Evolutionary conservation across 2,888 invertebrate species (phyloP), one percentile per base, ranked within the genome.

Genomic region (Charanyca ferruginea): DNA sequence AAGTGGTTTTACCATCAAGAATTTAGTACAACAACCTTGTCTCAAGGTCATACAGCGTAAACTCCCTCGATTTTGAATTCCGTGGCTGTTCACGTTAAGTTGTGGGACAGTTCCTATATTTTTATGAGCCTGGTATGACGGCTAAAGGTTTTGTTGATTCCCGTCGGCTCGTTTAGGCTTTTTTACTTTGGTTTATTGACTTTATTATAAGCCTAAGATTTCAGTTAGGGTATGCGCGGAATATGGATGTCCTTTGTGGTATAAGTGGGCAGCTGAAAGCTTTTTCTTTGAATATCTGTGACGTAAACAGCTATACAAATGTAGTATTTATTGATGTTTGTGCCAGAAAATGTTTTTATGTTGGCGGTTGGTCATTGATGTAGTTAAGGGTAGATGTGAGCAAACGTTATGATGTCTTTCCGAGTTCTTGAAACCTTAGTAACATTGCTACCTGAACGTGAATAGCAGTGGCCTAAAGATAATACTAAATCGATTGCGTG

Each of bases 71-170:
- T 45, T 80, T 63, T 48, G 0, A 16, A 13, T 66, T 70, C 61
- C 25, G 0, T n/a, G n/a, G 3, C 0, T 62, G 5, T 13, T 22
- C 9, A 13, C 1, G 5, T 8, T 48, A 51, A 1, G 55, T 69
- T 60, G 77, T 65, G 8, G 49, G 25, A 44, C 52, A 74, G 73
- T 78, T 78, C 67, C 80, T 75, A 83, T 83, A 83, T 83, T 83
- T 83, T 83, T 83, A 83, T 82, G 82, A 83, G 74, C 53, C 55
- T 54, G 49, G 68, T 77, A 75, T 83, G 83, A 83, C 69, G 74
- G 49, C 54, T 57, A 63, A 76, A 79, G 79, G 79, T 81, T 80
- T 76, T 81, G 83, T 83, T 83, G 78, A 83, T 81, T 81, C 61
- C 58, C 48, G 59, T 69, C 70, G 73, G 59, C 73, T 68, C 68